phyloP scores from a whole-genome alignment of 1,140 invertebrate species.

The Pseudomyrmex flavicornis region DNA sequence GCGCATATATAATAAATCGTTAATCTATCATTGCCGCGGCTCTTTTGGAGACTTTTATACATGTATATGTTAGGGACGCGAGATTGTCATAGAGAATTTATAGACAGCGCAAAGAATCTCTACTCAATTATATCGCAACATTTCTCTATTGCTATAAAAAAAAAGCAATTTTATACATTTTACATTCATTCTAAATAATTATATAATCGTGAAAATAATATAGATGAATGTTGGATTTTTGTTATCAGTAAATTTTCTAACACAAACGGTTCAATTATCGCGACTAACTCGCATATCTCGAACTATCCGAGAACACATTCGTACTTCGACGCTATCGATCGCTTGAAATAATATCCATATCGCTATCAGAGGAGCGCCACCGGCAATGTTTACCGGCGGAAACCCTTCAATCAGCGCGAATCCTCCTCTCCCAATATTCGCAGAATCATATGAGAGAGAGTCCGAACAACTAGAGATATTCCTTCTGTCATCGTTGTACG shows the following conservation, averaged over 20 bases:
- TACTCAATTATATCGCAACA: neutral
- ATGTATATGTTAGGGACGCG: neutral
- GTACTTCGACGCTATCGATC: constrained; percentile 33
- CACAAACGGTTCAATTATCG: neutral
- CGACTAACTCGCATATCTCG: neutral
- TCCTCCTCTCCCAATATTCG: constrained; percentile 27
- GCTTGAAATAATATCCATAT: constrained; percentile 48
- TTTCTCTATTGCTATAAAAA: neutral
- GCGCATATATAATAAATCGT: too few species aligned
- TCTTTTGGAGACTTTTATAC: too few species aligned
- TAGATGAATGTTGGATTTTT: neutral
- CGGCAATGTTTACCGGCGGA: constrained; percentile 63
- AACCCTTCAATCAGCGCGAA: constrained; percentile 62
- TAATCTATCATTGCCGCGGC: too few species aligned
- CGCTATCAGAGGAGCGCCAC: constrained; percentile 44
- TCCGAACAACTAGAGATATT: neutral
- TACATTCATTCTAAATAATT: neutral
- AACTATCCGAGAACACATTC: constrained; percentile 7
- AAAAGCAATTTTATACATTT: neutral
- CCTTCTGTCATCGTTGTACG: constrained; percentile 21
- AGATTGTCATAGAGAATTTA: neutral
- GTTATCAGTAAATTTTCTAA: neutral
- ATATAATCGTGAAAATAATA: neutral
- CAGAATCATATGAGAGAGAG: constrained; percentile 37
- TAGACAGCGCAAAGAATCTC: neutral